Evolutionary conservation across 2,888 invertebrate species (phyloP), one percentile per base, ranked within the genome.

Genomic region (Gonocerus acuteangulatus): DNA sequence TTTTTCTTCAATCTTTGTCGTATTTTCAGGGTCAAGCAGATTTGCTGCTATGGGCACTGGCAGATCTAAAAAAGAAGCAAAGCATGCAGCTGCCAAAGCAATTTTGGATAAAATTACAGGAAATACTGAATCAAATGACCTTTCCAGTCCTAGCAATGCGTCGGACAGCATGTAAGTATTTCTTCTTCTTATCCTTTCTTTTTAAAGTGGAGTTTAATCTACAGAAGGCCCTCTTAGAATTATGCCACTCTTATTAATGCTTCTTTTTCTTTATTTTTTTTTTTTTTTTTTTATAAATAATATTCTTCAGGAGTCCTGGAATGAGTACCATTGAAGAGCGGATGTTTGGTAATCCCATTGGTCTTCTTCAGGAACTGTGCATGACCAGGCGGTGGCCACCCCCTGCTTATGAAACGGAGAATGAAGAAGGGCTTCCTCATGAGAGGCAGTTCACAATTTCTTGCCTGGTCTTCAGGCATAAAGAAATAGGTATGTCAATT

Each of bases 321-420:
- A 27, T 27, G 15, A 13, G 54, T 7, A 48, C 7, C 6, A 64
- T 60, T 69, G 89, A 90, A 68, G 91, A 91, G 70, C 90, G 89
- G 72, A 82, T 88, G 63, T 83, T 87, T 75, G 89, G 89, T 11
- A 94, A 97, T 75, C 96, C 96, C 2, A 95, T 97, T 65, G 96
- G 96, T 16, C 90, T 92, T 79, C 78, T 97, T 59, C 89, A 90
- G 74, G 96, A 97, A 75, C 83, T 95, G 76, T 95, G 95, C 73
- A 95, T 95, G 91, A 91, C 94, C 44, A 84, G 90, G 58, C 87
- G 93, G 69, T 92, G 95, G 89, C 93, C 94, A 27, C 95, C 95
- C 42, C 96, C 97, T 22, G 84, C 85, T 22, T 97, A 97, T 74
- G 89, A 92, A 69, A 91, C 92, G 69, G 89, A 83, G 73, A 84